These are phyloP conservation scores for Entosphenus tridentatus DNA, from an alignment of 2,113 vertebrate genomes.

Conservation along the genomic window DNA sequence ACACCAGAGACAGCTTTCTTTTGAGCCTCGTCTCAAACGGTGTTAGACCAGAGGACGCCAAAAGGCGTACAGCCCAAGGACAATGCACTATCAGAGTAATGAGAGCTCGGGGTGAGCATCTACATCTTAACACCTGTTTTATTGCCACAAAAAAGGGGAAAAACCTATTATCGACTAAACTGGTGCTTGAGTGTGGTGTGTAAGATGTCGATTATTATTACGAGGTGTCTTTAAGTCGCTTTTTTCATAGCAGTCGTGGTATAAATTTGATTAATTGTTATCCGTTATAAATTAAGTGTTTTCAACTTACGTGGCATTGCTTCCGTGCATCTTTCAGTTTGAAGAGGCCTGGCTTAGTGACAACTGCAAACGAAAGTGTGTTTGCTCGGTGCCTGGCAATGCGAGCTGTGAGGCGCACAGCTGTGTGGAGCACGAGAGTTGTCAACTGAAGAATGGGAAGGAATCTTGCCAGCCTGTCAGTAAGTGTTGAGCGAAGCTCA, in stretches of 20 bases:
- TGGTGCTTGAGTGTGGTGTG: no score
- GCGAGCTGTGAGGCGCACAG: constrained; percentile 21
- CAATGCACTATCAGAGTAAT: no score
- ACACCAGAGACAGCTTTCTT: no score
- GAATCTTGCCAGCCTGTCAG: constrained; percentile 26
- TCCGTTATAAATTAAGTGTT: background rate
- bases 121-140: no score
- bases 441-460: constrained; percentile 20
- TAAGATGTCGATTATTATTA: background rate
- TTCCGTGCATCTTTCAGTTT: constrained; percentile 16
- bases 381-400: constrained; percentile 18
- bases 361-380: constrained; percentile 22
- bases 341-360: constrained; percentile 33
- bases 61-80: no score
- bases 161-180: no score
- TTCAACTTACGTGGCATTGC: background rate
- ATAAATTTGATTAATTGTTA: no score
- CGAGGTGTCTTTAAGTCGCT: background rate
- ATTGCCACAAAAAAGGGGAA: no score
- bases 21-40: no score
- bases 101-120: no score
- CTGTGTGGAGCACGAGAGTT: constrained; percentile 24
- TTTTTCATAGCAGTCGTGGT: background rate
- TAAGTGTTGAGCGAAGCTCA: constrained; percentile 17
- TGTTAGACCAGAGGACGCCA: no score